These are phyloP conservation scores for Rousettus leschenaultii DNA, from an alignment of 2,113 vertebrate genomes.

Conservation along the genomic window DNA sequence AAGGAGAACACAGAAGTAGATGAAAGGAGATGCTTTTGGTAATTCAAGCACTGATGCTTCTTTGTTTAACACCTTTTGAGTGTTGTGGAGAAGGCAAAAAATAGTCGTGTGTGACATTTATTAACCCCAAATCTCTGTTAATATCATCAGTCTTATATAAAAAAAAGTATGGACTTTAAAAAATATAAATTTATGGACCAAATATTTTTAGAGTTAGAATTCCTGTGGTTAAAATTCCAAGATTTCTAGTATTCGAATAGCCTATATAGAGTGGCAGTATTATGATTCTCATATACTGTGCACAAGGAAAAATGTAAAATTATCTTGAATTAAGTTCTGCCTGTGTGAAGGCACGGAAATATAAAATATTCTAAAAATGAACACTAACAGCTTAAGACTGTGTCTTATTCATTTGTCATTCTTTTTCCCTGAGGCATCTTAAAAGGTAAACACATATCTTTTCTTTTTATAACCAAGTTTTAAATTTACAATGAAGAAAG, in stretches of 20 bases:
- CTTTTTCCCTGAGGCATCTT: slow-evolving; percentile 16
- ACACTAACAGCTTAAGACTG: neutral
- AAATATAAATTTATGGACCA: neutral
- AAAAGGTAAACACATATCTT: slow-evolving; percentile 44
- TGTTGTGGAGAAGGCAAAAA: neutral
- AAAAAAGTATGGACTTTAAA: neutral
- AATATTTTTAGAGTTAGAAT: neutral
- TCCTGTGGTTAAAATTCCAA: neutral
- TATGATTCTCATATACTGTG: neutral
- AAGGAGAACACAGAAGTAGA: neutral
- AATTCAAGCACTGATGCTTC: neutral
- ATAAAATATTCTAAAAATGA: slow-evolving; percentile 51
- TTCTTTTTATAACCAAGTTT: slow-evolving; percentile 51
- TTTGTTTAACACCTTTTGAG: neutral
- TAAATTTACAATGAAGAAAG: slow-evolving; percentile 35
- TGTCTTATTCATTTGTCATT: slow-evolving; percentile 20
- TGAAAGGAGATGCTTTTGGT: neutral
- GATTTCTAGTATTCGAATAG: neutral
- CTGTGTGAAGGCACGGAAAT: slow-evolving; percentile 29
- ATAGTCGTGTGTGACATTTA: neutral
- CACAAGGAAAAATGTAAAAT: slow-evolving; percentile 2
- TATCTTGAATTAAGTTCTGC: slow-evolving; percentile 44
- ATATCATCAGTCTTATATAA: neutral
- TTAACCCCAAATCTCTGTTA: neutral
- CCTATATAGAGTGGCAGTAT: neutral